Conservation (phyloP, 1,140 invertebrate species). For the Anoplolepis gracilipes region DNA sequence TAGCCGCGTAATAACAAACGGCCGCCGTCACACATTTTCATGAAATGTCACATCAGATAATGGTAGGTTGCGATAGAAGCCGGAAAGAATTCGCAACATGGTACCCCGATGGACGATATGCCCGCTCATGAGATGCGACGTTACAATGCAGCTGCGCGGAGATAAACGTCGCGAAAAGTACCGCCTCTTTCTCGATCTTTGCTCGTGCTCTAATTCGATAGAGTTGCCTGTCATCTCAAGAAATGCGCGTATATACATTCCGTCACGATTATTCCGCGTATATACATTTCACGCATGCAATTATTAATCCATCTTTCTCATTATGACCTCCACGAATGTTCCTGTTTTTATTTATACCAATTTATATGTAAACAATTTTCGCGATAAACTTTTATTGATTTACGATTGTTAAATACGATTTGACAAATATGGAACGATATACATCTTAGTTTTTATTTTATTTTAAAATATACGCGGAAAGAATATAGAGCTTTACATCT, state of each 20-base stretch:
- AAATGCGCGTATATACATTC: conserved; percentile 4
- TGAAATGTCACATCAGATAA: conserved; percentile 83
- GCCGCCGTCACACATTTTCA: conserved; percentile 80
- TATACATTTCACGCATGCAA: background rate
- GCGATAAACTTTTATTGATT: background rate
- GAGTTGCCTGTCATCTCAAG: conserved; percentile 29
- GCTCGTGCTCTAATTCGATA: conserved; percentile 54
- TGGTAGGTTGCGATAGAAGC: conserved; percentile 71
- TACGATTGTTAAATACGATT: background rate
- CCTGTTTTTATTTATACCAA: background rate
- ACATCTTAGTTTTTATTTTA: background rate
- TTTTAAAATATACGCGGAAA: background rate
- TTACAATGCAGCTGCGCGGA: conserved; percentile 48
- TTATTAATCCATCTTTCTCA: conserved; percentile 4
- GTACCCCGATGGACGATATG: conserved; percentile 29
- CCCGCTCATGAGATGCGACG: conserved; percentile 29
- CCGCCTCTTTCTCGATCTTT: conserved; percentile 53
- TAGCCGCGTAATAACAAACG: conserved; percentile 74
- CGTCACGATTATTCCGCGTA: background rate
- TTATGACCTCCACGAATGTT: background rate
- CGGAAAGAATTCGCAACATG: conserved; percentile 56
- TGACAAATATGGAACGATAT: background rate
- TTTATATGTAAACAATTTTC: background rate
- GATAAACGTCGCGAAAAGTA: conserved; percentile 36
- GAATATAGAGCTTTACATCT: background rate